Evolutionary conservation across 2,113 vertebrate genomes (phyloP), one percentile per base, ranked within the genome.

Genomic region (Gallinago undulata): DNA sequence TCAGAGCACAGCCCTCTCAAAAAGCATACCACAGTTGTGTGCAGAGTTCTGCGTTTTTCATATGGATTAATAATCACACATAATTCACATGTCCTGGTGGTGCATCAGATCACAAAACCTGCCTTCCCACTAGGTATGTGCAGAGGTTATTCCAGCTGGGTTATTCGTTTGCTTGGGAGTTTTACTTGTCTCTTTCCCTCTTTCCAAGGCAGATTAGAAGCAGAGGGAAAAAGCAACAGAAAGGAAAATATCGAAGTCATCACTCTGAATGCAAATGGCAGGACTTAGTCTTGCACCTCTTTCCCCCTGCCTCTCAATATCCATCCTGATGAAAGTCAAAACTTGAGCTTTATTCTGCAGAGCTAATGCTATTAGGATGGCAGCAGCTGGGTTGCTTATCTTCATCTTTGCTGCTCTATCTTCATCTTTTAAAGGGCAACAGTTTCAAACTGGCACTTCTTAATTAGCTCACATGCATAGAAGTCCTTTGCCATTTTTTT

Each of bases 1-100:
- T 69, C 33, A 68, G 50, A 62, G 27, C 37, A 53, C 2, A 13
- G 73, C 28, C n/a, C 51, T 57, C 47, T 91, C 47, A 28, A 17
- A 30, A 59, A 68, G 8, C 0, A 4, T 3, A 50, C 18, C 30
- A 0, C 0, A 17, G 51, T 16, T 55, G 27, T 18, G 9, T 55
- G 30, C 37, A 87, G n/a, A 77, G 37, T 8, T 68, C 13, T 9
- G 4, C 19, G 8, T 27, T 59, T 39, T 78, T 76, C 70, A 56
- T 0, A 1, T 2, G 21, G 39, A 53, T 80, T 62, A 77, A 37
- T 59, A 87, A 72, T 47, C 41, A 50, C 45, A 66, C 85, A 85
- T 56, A 1, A 47, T 50, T 47, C 7, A 1, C 25, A 62, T 70
- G n/a, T 72, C 53, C 53, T 14, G 10, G 16, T 11, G 6, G 3